phyloP scores from a whole-genome alignment of 2,888 invertebrate species.

The Drosophila prolongata region DNA sequence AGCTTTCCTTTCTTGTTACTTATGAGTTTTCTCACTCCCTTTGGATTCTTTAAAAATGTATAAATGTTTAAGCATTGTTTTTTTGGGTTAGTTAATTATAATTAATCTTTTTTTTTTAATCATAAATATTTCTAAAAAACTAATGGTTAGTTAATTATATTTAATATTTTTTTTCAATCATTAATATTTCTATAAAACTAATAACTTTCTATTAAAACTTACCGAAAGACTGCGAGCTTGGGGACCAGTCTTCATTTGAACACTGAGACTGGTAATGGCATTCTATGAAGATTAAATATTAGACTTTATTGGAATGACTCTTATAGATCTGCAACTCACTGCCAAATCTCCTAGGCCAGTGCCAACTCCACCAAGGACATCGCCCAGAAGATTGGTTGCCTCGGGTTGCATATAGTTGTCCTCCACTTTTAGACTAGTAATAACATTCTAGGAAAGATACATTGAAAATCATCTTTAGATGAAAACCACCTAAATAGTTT shows the following conservation, averaged over 20 bases:
- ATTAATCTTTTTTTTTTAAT: no score
- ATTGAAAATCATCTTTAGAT: background rate
- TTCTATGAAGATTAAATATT: constrained; percentile 30
- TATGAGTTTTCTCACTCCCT: no score
- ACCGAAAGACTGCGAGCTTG: constrained; percentile 41
- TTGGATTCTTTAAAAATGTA: no score
- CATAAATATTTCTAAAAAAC: no score
- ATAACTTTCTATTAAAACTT: constrained; percentile 20
- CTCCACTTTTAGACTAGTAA: constrained; percentile 4
- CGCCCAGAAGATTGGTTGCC: constrained; percentile 23
- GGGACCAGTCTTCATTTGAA: constrained; percentile 10
- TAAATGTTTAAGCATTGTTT: no score
- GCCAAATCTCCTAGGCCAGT: constrained; percentile 51
- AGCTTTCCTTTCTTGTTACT: no score
- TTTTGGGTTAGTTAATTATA: no score
- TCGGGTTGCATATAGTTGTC: constrained; percentile 27
- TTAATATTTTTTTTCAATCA: no score
- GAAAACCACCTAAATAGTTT: background rate
- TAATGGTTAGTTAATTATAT: no score
- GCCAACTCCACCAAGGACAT: constrained; percentile 32
- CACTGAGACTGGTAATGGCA: constrained; percentile 45
- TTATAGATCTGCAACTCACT: constrained; percentile 21
- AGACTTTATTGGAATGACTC: background rate
- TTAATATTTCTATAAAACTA: no score
- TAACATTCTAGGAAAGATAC: background rate